These are phyloP conservation scores for Seriola dumerili DNA, from an alignment of 2,113 vertebrate genomes.

Conservation along the genomic window DNA sequence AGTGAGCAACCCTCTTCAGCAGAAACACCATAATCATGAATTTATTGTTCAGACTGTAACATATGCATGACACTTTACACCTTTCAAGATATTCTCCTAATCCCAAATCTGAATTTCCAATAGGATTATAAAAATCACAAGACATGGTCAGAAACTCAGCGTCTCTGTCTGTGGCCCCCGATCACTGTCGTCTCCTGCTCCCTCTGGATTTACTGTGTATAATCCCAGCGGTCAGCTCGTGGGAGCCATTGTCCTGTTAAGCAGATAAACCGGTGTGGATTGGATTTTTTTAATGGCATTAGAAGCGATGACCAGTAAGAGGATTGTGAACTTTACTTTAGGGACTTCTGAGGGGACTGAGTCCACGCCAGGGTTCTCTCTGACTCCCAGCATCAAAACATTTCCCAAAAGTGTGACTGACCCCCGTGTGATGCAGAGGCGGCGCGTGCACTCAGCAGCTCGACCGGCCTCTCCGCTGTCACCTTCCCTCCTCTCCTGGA, in stretches of 20 bases:
- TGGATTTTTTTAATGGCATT: conserved; percentile 71
- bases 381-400: conserved; percentile 30
- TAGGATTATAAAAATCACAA: background rate
- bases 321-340: conserved; percentile 67
- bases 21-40: background rate
- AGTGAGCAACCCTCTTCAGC: background rate
- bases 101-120: background rate
- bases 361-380: conserved; percentile 15
- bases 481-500: conserved; percentile 14
- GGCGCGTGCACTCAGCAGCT: background rate
- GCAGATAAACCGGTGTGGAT: conserved; percentile 68
- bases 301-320: conserved; percentile 72
- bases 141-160: background rate
- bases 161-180: background rate
- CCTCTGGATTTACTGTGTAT: conserved; percentile 38
- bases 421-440: background rate
- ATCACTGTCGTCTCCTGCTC: conserved; percentile 19
- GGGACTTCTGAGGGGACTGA: conserved; percentile 41
- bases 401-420: conserved; percentile 13
- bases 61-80: background rate
- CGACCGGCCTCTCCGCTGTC: background rate
- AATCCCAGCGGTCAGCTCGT: conserved; percentile 66
- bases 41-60: too few relatives aligned
- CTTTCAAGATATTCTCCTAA: background rate
- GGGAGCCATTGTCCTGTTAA: conserved; percentile 65